Evolutionary conservation across 2,113 vertebrate genomes (phyloP).

Genomic region (Limanda limanda): DNA sequence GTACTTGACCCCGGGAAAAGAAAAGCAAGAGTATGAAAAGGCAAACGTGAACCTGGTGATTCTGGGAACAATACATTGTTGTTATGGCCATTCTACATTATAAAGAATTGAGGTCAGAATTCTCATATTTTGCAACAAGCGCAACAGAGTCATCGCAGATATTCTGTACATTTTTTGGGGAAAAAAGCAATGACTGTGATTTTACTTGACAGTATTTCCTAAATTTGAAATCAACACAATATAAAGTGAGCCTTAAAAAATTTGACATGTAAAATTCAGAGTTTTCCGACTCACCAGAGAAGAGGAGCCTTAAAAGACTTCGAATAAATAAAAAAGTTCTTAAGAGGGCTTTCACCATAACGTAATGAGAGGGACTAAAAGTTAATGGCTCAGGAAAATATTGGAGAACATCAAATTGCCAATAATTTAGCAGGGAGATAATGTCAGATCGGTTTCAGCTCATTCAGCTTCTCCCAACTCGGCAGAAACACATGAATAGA

Average conservation of each 20-base stretch:
- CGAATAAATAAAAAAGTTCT: neutral
- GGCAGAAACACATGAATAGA: conserved; percentile 11
- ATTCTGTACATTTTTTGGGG: neutral
- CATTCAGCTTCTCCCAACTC: conserved; percentile 8
- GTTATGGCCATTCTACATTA: conserved; percentile 1
- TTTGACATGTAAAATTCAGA: too few relatives aligned
- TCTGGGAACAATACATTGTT: neutral
- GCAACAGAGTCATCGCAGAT: neutral
- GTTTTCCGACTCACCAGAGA: too few relatives aligned
- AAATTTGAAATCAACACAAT: too few relatives aligned
- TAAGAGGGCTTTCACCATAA: neutral
- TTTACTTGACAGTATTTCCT: too few relatives aligned
- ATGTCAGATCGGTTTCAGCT: conserved; percentile 38
- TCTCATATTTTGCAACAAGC: neutral
- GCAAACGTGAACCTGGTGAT: neutral
- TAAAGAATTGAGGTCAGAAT: neutral
- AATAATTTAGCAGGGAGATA: conserved; percentile 14
- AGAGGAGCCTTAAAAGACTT: neutral
- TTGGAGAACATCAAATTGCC: conserved; percentile 7
- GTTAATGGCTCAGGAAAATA: conserved; percentile 9
- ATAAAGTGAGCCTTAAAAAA: too few relatives aligned
- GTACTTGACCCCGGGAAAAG: conserved; percentile 7
- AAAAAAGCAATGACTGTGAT: too few relatives aligned
- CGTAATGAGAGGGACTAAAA: conserved; percentile 6
- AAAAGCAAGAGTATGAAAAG: conserved; percentile 7